phyloP scores from a whole-genome alignment of 2,113 vertebrate species.

The Sialia sialis region DNA sequence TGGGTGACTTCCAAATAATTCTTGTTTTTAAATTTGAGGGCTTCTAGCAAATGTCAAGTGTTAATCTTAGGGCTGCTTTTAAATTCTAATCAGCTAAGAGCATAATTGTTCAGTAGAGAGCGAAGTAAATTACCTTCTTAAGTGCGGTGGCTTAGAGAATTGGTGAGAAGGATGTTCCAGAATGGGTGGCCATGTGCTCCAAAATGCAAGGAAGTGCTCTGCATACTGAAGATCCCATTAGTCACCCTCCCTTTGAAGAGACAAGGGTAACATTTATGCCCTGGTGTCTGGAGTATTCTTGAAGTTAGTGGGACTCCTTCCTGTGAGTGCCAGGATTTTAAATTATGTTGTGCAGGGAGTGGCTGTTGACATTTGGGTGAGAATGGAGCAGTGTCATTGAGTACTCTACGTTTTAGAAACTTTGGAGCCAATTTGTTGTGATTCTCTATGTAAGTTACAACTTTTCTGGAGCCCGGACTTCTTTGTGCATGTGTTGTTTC shows the following conservation, averaged over 20 bases:
- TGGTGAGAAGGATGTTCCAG: neutral
- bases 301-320: neutral
- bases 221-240: neutral
- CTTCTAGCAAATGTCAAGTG: slow-evolving; percentile 64
- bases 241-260: neutral
- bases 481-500: neutral
- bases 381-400: neutral
- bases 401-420: rapidly evolving
- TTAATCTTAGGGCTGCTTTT: slow-evolving; percentile 35
- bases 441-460: neutral
- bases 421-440: neutral
- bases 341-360: neutral
- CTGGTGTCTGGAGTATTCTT: neutral
- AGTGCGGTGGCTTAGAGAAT: neutral
- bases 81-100: slow-evolving; percentile 55
- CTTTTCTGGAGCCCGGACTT: neutral
- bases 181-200: neutral
- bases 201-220: neutral
- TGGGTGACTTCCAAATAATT: slow-evolving; percentile 20
- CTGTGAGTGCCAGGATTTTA: neutral
- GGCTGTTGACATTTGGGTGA: neutral
- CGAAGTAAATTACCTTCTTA: slow-evolving; percentile 26
- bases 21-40: slow-evolving; percentile 13
- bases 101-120: slow-evolving; percentile 43
- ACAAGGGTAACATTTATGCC: neutral